Percentiles rank a stretch among this genome's conserved stretches.
phyloP scores from a whole-genome alignment of 2,888 invertebrate genomes.

The Lordiphosa andalusiaca region DNA sequence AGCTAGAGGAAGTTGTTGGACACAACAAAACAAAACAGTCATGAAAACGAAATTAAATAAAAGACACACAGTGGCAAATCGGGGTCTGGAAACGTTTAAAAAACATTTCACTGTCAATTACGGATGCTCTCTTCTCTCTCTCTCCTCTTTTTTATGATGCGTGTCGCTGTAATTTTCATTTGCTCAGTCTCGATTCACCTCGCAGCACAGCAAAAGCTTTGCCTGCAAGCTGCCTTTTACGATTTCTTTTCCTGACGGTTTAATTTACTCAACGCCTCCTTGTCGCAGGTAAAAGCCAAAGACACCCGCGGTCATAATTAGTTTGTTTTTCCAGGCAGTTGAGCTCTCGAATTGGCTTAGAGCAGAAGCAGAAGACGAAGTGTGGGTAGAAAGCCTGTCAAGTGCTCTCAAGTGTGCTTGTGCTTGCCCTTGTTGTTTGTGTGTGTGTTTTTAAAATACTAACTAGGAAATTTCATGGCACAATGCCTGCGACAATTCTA shows the following conservation, averaged over 20 bases:
- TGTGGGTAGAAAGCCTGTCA: constrained; percentile 22
- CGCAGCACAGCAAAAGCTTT: constrained; percentile 1
- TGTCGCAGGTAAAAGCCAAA: constrained; percentile 24
- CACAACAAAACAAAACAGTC: constrained; percentile 16
- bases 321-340: constrained; percentile 70
- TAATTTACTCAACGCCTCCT: constrained; percentile 57
- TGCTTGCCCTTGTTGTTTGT: background rate
- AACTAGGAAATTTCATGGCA: constrained; percentile 32
- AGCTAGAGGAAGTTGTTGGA: constrained; percentile 5
- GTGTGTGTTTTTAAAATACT: constrained; percentile 3
- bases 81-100: constrained; percentile 44
- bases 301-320: constrained; percentile 68
- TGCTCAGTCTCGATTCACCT: constrained; percentile 14
- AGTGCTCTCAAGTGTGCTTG: constrained; percentile 28
- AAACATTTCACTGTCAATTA: constrained; percentile 69
- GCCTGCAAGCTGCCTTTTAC: constrained; percentile 32
- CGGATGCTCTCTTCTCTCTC: constrained; percentile 33
- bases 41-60: constrained; percentile 51
- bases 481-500: constrained; percentile 41
- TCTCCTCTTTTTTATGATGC: constrained; percentile 43
- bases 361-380: constrained; percentile 4
- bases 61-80: constrained; percentile 6
- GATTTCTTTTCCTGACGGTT: constrained; percentile 47
- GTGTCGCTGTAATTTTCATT: constrained; percentile 39
- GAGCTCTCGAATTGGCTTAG: constrained; percentile 56